Conservation (phyloP, 2,888 invertebrate species). For the Synanthedon tipuliformis region DNA sequence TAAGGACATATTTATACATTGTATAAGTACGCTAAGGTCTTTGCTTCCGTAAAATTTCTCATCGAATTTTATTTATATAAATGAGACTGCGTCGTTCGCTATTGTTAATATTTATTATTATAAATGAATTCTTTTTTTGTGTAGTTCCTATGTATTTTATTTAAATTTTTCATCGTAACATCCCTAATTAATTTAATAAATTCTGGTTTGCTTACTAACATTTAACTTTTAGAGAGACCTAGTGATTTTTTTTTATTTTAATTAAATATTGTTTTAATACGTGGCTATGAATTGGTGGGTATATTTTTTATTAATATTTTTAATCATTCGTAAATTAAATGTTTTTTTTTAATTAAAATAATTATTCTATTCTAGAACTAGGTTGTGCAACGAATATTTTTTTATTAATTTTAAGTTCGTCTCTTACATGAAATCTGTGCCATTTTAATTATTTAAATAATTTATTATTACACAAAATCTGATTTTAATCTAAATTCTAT, state of each 20-base stretch:
- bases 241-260: background rate
- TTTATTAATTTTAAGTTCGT: slow-evolving; percentile 13
- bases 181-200: background rate
- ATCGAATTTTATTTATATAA: slow-evolving; percentile 1
- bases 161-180: background rate
- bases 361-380: slow-evolving; percentile 15
- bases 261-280: slow-evolving; percentile 6
- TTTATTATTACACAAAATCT: background rate
- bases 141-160: background rate
- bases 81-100: too few relatives aligned
- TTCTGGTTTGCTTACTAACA: background rate
- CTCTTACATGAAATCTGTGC: slow-evolving; percentile 15
- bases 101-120: background rate
- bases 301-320: background rate
- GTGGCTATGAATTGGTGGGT: background rate
- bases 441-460: slow-evolving; percentile 11
- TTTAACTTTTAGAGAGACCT: background rate
- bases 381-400: slow-evolving; percentile 43
- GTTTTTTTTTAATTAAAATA: background rate
- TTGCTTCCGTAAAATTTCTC: background rate
- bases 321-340: background rate
- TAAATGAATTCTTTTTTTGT: background rate
- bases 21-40: background rate
- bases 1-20: background rate
- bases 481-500: background rate